Percentiles rank a stretch among this genome's conserved stretches.
These are phyloP conservation scores for Otus sunia DNA, from an alignment of 2,113 vertebrate genomes.

Conservation along the genomic window DNA sequence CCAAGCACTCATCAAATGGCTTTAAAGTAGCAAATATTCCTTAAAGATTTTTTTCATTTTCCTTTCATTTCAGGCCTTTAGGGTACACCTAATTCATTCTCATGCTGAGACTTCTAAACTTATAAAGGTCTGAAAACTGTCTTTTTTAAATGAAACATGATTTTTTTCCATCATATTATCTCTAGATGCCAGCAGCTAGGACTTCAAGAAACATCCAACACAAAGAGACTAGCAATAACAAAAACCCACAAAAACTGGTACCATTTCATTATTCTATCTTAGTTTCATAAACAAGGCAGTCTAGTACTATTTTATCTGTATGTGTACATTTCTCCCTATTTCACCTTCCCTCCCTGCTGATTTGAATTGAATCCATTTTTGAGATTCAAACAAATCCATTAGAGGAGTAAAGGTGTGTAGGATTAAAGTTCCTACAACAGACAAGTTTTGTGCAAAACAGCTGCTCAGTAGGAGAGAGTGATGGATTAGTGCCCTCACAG, in stretches of 20 bases:
- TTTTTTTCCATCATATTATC: not conserved
- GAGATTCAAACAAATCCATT: not conserved
- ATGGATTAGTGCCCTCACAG: accelerated
- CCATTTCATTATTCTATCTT: not conserved
- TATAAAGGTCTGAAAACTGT: not conserved
- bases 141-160: not conserved
- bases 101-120: not conserved
- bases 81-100: not conserved
- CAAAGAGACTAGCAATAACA: not conserved
- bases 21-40: not conserved
- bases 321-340: not conserved
- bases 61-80: not conserved
- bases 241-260: not conserved
- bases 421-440: not conserved
- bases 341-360: not conserved
- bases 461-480: not conserved
- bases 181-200: not conserved
- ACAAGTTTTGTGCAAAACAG: not conserved
- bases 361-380: not conserved
- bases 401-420: not conserved
- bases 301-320: not conserved
- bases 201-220: not conserved
- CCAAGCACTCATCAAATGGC: not conserved
- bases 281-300: not conserved
- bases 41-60: not conserved